Conservation (phyloP, 2,888 invertebrate genomes). For the Xanthostigma xanthostigma region DNA sequence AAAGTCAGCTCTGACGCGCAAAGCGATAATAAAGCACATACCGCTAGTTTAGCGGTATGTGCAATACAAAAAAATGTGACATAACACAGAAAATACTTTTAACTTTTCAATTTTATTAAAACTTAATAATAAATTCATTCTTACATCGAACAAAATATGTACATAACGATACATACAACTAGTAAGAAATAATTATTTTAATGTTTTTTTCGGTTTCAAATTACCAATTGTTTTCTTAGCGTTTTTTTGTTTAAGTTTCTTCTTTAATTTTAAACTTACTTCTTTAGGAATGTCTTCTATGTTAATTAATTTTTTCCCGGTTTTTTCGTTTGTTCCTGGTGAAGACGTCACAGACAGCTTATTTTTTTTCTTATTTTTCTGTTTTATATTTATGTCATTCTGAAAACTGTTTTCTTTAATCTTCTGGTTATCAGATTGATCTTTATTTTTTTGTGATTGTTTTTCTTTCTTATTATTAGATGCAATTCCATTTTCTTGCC, state of each 20-base stretch:
- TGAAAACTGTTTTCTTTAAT: not conserved
- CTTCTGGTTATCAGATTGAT: not conserved
- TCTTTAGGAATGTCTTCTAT: not conserved
- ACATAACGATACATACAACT: too few species aligned
- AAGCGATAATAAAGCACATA: too few species aligned
- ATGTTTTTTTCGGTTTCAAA: slow-evolving; percentile 3
- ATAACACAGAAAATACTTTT: too few species aligned
- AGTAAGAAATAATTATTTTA: not conserved
- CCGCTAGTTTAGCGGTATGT: too few species aligned
- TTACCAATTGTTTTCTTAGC: slow-evolving; percentile 13
- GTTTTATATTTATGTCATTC: slow-evolving; percentile 1
- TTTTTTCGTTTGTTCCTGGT: slow-evolving; percentile 1
- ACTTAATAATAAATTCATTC: too few species aligned
- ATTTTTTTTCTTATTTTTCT: slow-evolving; percentile 1
- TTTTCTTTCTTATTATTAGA: slow-evolving; percentile 3
- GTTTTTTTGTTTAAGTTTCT: slow-evolving; percentile 15
- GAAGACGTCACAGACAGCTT: not conserved
- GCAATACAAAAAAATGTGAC: too few species aligned
- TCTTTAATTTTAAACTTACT: slow-evolving; percentile 14
- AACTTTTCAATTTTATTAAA: too few species aligned
- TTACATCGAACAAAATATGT: too few species aligned
- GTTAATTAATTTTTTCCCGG: not conserved
- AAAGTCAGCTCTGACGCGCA: too few species aligned
- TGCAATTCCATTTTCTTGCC: slow-evolving; percentile 2
- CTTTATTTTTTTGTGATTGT: not conserved